Base-by-base conservation (phyloP, 1,140 invertebrate genomes). In the Neomicropteryx cornuta region DNA sequence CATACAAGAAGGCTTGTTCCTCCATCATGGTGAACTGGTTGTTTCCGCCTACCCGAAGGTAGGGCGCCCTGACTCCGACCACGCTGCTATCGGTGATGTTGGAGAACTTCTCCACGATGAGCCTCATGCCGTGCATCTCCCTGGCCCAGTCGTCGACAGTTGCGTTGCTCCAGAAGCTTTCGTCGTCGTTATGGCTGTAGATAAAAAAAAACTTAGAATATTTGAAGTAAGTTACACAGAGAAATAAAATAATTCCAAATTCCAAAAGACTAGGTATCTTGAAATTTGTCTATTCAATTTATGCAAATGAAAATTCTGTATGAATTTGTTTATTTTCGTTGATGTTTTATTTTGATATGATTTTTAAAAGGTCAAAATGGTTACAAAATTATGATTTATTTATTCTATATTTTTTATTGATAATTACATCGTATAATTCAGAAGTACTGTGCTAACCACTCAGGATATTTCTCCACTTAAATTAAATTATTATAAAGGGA, bases 11-110 rank as follows among this genome's bases (percentile, higher is more conserved):
- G 13, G 87, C 87, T 60, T 95, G 89, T 59, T 93, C 88, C 66
- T 94, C 90, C 89, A 95, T 94, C 90, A 96, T 96, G 38, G 85
- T 89, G 67, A 96, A 96, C 66, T 96, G 91, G 56, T 93, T 92
- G 69, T 95, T 93, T 16, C 93, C 93, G 41, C 93, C 93, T 0
- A 95, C 88, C 18, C 89, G 70, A 20, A 97, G 66, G 57, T 95
- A 94, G 0, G 93, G 93, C 0, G 92, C 88, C 29, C 93, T 76
- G 3, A 97, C 83, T 23, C 94, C 94, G 1, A 95, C 88, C 16
- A 97, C 87, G 43, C 86, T 89, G 63, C 92, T 91, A 53, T 94
- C 90, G 1, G 90, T 91, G 36, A 95, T 75, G 62, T 94, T 94
- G 33, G 90, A 81, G 58, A 81, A 96, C 48, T 92, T 91, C 59